Evolutionary conservation across 2,888 invertebrate genomes (phyloP), one percentile per base, ranked within the genome.

Genomic region (Glaucopsyche alexis): DNA sequence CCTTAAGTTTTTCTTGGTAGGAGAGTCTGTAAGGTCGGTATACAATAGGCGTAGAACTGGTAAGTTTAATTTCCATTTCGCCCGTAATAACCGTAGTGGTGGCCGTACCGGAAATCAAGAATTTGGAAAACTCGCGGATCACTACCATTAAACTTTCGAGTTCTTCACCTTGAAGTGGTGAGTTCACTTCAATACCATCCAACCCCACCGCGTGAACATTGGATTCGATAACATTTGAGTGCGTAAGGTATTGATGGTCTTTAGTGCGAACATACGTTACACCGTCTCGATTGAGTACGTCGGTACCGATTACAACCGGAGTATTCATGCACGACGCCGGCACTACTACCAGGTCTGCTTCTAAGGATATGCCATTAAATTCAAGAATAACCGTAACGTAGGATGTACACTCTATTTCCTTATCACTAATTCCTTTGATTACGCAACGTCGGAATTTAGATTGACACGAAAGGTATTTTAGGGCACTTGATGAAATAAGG

Each of bases 31-130:
- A 81, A 0, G 81, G 80, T 0, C 77, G 76, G 65, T 81, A 80
- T 4, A 50, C 65, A 0, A 81, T 73, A 7, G 80, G 79, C n/a
- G 47, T 7, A 16, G 74, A 13, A 40, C 71, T 78, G 0, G 60
- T 80, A 0, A 82, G 71, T 16, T 71, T 73, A 7, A 80, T 81
- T 0, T 77, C 45, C 79, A 81, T 81, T 3, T 71, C 73, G 0
- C 81, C 80, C 0, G 79, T 79, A 11, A 19, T 78, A 0, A 82
- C 80, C 0, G 79, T 81, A 2, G 77, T 74, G 4, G 71, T 40
- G 0, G 80, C 80, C 0, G 80, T 81, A 8, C 80, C 80, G 0
- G 75, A 49, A 38, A 79, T 79, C 2, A 80, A 71, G 65, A 65
- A 76, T 2, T 76, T 29, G 0, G 72, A 75, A 72, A 78, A 80